These are phyloP conservation scores for Scaptomyza pallida DNA, from an alignment of 1,140 invertebrate species.

Conservation along the genomic window DNA sequence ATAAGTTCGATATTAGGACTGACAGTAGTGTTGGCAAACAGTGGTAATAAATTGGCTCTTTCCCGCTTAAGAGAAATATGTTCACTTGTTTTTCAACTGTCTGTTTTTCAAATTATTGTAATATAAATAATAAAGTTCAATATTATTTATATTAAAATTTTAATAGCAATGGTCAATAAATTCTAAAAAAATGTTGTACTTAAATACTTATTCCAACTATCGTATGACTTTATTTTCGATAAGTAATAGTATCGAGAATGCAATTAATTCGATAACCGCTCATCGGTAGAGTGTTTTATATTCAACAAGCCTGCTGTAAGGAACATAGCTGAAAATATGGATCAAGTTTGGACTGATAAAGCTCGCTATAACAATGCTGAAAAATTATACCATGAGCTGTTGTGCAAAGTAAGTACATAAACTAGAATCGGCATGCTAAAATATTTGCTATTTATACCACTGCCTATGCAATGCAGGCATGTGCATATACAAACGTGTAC, in stretches of 20 bases:
- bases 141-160: no score
- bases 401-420: constrained; percentile 48
- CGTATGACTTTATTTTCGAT: not conserved
- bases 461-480: not conserved
- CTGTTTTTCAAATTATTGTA: no score
- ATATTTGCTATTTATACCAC: not conserved
- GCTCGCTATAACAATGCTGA: constrained; percentile 86
- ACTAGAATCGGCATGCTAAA: not conserved
- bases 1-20: not conserved
- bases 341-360: constrained; percentile 86
- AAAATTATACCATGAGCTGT: constrained; percentile 84
- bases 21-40: not conserved
- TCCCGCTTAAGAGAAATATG: no score
- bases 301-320: not conserved
- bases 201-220: not conserved
- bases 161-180: no score
- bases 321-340: constrained; percentile 46
- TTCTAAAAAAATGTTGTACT: no score
- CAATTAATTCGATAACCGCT: not conserved
- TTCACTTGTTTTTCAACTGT: no score
- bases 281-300: not conserved
- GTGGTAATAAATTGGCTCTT: no score
- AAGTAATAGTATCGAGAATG: not conserved
- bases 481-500: not conserved
- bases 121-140: no score